phyloP scores from a whole-genome alignment of 2,888 invertebrate genomes.

The Agriopis marginaria region DNA sequence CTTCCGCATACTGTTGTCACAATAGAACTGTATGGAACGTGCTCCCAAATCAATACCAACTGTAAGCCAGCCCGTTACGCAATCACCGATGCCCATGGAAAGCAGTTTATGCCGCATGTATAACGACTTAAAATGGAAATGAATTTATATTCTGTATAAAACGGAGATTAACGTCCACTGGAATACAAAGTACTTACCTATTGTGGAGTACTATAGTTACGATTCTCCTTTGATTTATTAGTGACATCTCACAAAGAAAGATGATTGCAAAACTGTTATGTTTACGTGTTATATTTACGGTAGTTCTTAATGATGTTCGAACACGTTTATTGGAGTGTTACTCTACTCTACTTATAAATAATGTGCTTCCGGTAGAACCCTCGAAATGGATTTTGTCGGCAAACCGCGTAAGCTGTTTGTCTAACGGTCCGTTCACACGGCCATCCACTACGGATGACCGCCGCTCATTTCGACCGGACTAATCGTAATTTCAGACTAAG shows the following conservation, averaged over 20 bases:
- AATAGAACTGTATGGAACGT: conserved; percentile 40
- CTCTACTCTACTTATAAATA: conserved; percentile 38
- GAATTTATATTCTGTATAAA: conserved; percentile 36
- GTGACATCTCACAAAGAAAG: conserved; percentile 24
- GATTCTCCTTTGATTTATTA: conserved; percentile 25
- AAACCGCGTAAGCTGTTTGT: conserved; percentile 72
- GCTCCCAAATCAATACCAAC: conserved; percentile 70
- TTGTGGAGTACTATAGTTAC: conserved; percentile 8
- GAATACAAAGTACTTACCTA: conserved; percentile 26
- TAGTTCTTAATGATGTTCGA: conserved; percentile 31
- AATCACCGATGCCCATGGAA: conserved; percentile 65
- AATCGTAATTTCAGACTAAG: conserved; percentile 83
- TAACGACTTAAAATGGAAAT: conserved; percentile 40
- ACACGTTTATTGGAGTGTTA: conserved; percentile 33
- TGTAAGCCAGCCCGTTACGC: conserved; percentile 75
- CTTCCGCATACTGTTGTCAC: conserved; percentile 74
- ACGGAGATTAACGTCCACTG: conserved; percentile 25
- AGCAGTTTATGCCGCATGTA: conserved; percentile 56
- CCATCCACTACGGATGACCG: conserved; percentile 81
- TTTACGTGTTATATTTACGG: conserved; percentile 21
- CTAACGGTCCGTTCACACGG: conserved; percentile 83
- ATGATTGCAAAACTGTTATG: conserved; percentile 15
- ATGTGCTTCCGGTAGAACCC: conserved; percentile 48
- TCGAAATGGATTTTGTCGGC: conserved; percentile 51
- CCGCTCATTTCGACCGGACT: conserved; percentile 78